Evolutionary conservation across 64 coral and sea anemone genomes (phyloP).

Genomic region (Stylophora pistillata): DNA sequence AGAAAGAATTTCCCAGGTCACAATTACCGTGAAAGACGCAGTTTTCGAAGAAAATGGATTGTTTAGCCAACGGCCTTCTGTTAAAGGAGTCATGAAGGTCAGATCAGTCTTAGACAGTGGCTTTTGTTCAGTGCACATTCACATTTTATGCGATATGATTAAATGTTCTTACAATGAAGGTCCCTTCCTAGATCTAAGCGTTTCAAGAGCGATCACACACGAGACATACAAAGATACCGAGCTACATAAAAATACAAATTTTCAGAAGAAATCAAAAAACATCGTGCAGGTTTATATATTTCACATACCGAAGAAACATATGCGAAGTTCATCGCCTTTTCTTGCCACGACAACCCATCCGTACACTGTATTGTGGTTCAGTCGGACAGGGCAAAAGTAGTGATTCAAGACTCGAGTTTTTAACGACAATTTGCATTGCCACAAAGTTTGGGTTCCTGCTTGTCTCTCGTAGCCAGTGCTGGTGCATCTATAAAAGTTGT

Average conservation of each 20-base stretch:
- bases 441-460: background rate
- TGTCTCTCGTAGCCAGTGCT: background rate
- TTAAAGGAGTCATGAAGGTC: background rate
- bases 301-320: background rate
- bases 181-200: background rate
- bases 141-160: background rate
- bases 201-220: background rate
- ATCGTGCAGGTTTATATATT: background rate
- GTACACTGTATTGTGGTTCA: background rate
- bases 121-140: background rate
- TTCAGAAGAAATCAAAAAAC: background rate
- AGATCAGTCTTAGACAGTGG: background rate
- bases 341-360: background rate
- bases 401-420: background rate
- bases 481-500: background rate
- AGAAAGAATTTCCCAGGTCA: background rate
- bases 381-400: background rate
- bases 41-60: background rate
- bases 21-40: background rate
- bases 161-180: background rate
- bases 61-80: background rate
- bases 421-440: background rate
- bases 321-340: background rate
- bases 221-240: background rate
- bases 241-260: background rate